Base-by-base conservation (phyloP, 2,888 invertebrate species). In the Drosophila austrosaltans region DNA sequence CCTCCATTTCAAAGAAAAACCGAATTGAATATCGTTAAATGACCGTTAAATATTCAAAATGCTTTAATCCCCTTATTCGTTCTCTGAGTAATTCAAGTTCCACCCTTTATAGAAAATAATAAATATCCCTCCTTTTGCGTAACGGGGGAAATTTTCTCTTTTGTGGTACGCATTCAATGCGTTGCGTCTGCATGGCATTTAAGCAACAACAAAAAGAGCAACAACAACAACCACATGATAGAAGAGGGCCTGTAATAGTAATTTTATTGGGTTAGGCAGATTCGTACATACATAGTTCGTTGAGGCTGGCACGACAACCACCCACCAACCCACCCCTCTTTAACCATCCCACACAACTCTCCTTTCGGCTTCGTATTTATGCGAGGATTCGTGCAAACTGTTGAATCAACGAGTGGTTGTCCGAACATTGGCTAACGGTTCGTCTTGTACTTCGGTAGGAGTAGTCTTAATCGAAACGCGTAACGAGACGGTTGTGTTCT, bases 331-430 rank as follows among this genome's bases (percentile, higher is more conserved):
- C 25, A 42, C 22, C 12, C n/a, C 48, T n/a, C 53, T 20, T 22
- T 6, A 32, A 32, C 32, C 32, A 32, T 32, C 6, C 32, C 32
- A 58, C 58, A 56, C 66, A 57, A 30, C 39, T 30, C 20, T 2
- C 32, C 30, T 32, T 20, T 30, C 10, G 20, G 12, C 25, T 57
- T 79, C 67, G 76, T 58, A 67, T 16, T 16, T 67, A 61, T 20
- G 65, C 7, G 53, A 8, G 32, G 28, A 32, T 36, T 76, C 76
- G 74, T 76, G 78, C 61, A 72, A 86, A 88, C 86, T 86, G 86
- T 86, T 86, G 86, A 86, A 86, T 86, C 88, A 86, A 82, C 77
- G 89, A 87, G 81, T 90, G 87, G 89, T 89, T 89, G 80, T 79
- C 83, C 48, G 48, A 88, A 82, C 62, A 66, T 10, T 44, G 16